Evolutionary conservation across 2,797 vertebrate genomes (phyloP), one percentile per base, ranked within the genome.

Genomic region (Paratrypauchen microcephalus): DNA sequence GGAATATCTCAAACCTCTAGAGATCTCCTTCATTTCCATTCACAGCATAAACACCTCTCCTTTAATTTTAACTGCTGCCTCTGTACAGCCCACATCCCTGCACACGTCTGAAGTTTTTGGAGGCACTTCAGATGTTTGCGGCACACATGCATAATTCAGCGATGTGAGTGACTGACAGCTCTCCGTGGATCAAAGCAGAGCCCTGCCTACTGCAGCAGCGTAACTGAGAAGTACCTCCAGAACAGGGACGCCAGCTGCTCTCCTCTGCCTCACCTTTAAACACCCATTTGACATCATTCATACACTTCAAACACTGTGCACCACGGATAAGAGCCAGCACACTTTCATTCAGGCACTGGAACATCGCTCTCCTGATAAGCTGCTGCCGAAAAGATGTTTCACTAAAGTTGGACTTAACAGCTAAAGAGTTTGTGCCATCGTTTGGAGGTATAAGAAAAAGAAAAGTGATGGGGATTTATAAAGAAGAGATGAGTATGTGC

Each of bases 71-170:
- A 30, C 47, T 5, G 16, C 8, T 8, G 63, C 23, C 45, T 50
- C 15, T 48, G 32, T 24, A 16, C 23, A 15, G 23, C 41, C 4
- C 13, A 48, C 62, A 48, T 64, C 62, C 13, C 23, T 6, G n/a
- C 23, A 28, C 23, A 48, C 41, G 18, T 50, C 30, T 19, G 15
- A 65, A 26, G 24, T 5, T 65, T 65, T 28, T 65, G 63, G 45
- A 50, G 15, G 6, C 63, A 28, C 63, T 65, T 65, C 45, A 50
- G 13, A 48, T 64, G 48, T 64, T 70, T 71, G 70, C 71, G 60
- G 61, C 74, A 60, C 28, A 28, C 60, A 58, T 86, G 81, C 73
- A 84, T 80, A 70, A 81, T 83, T 82, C 75, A 84, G 64, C 60
- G 64, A 36, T 65, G 12, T 62, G 76, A 65, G 65, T 80, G 75